These are phyloP conservation scores for Lasioglossum zephyrum DNA, from an alignment of 2,888 invertebrate species.

Conservation along the genomic window DNA sequence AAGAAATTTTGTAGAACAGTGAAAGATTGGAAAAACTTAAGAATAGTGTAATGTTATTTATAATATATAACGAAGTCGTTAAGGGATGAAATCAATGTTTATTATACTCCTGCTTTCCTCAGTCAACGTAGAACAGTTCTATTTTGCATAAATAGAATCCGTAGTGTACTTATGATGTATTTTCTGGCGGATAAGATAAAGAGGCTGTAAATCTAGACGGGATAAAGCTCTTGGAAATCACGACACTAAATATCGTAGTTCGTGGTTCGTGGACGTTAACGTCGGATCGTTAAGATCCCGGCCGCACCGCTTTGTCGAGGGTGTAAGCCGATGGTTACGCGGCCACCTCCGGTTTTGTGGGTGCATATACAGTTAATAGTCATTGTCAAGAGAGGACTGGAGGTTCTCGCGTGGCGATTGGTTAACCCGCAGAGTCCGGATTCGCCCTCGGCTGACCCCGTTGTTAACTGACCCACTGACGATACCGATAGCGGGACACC, in stretches of 20 bases:
- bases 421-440: slow-evolving; percentile 71
- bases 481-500: slow-evolving; percentile 69
- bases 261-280: neutral
- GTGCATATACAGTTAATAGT: slow-evolving; percentile 66
- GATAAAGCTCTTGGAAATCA: neutral
- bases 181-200: neutral
- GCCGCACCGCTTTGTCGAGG: slow-evolving; percentile 23
- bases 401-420: slow-evolving; percentile 61
- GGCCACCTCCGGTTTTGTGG: slow-evolving; percentile 37
- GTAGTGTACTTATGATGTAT: neutral
- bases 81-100: too few relatives aligned
- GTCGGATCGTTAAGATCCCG: slow-evolving; percentile 11
- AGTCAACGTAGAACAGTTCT: too few relatives aligned
- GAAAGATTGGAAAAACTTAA: too few relatives aligned
- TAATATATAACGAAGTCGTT: too few relatives aligned
- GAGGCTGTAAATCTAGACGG: neutral
- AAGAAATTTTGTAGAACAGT: too few relatives aligned
- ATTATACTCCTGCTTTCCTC: too few relatives aligned
- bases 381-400: slow-evolving; percentile 60
- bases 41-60: too few relatives aligned
- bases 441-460: slow-evolving; percentile 76
- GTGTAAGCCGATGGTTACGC: slow-evolving; percentile 14
- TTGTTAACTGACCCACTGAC: slow-evolving; percentile 76
- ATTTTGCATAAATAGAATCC: too few relatives aligned
- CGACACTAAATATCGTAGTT: neutral